Evolutionary conservation across 2,797 vertebrate genomes (phyloP).

Genomic region (Florisuga fusca): DNA sequence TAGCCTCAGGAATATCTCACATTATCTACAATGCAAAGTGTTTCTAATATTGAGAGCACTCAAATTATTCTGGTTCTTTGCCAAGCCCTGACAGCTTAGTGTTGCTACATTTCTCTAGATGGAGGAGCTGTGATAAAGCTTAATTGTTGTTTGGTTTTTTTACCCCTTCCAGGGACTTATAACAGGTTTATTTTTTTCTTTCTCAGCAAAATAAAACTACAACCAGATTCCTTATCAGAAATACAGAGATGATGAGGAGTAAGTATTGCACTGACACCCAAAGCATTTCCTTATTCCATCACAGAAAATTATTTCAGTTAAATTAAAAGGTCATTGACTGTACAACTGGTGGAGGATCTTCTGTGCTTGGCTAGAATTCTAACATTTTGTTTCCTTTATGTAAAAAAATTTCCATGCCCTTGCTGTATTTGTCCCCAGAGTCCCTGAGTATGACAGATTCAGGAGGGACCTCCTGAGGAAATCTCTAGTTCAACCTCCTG

Average conservation of each 20-base stretch:
- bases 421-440: neutral
- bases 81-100: slow-evolving; percentile 15
- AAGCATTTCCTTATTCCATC: neutral
- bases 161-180: neutral
- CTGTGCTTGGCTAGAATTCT: neutral
- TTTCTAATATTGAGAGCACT: slow-evolving; percentile 31
- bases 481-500: neutral
- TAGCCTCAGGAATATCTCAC: neutral
- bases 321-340: neutral
- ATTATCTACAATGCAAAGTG: slow-evolving; percentile 10
- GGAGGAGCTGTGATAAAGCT: neutral
- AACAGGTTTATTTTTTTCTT: neutral
- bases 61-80: slow-evolving; percentile 7
- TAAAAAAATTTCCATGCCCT: neutral
- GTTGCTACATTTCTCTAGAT: neutral
- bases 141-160: neutral
- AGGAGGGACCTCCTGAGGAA: neutral
- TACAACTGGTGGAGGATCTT: neutral
- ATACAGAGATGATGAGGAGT: neutral
- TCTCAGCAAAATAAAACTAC: neutral
- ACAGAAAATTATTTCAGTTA: neutral
- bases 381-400: neutral
- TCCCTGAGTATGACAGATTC: neutral
- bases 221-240: neutral
- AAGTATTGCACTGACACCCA: neutral